These are phyloP conservation scores for Halictus rubicundus DNA, from an alignment of 1,140 invertebrate genomes.

Conservation along the genomic window DNA sequence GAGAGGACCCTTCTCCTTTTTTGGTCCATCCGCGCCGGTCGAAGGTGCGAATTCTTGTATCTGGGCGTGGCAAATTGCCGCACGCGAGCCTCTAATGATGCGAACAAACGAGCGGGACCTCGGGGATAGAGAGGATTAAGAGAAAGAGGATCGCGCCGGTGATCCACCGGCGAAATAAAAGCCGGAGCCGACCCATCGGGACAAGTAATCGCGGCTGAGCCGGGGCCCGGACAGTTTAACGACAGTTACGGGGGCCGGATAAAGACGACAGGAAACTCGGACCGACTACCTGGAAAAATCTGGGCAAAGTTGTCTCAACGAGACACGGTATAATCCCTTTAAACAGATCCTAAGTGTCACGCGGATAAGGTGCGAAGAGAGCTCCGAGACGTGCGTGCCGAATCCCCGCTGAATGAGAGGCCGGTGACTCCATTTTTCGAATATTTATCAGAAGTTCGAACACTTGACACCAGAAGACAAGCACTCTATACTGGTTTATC, in stretches of 20 bases:
- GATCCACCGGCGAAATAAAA: slow-evolving; percentile 41
- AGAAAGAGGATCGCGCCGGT: slow-evolving; percentile 22
- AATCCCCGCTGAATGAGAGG: neutral
- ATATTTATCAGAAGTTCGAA: neutral
- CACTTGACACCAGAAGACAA: too few species aligned
- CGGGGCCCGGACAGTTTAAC: slow-evolving; percentile 7
- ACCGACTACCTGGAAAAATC: slow-evolving; percentile 18
- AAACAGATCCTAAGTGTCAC: neutral
- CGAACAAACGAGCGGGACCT: slow-evolving; percentile 66
- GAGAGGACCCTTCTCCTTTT: slow-evolving; percentile 51
- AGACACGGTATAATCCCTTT: slow-evolving; percentile 6
- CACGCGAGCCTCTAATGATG: slow-evolving; percentile 73
- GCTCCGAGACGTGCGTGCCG: neutral
- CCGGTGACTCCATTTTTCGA: neutral
- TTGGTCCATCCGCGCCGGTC: slow-evolving; percentile 42
- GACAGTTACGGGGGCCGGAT: slow-evolving; percentile 3
- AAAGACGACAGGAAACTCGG: slow-evolving; percentile 2
- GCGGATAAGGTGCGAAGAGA: neutral
- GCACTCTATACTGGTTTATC: too few species aligned
- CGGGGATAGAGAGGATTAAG: slow-evolving; percentile 41
- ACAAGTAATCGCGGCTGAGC: slow-evolving; percentile 29
- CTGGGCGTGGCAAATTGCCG: slow-evolving; percentile 76
- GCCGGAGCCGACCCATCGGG: neutral
- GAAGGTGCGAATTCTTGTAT: slow-evolving; percentile 74
- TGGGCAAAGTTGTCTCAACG: slow-evolving; percentile 15